Conservation (phyloP, 2,113 vertebrate species). For the Gallinago undulata region DNA sequence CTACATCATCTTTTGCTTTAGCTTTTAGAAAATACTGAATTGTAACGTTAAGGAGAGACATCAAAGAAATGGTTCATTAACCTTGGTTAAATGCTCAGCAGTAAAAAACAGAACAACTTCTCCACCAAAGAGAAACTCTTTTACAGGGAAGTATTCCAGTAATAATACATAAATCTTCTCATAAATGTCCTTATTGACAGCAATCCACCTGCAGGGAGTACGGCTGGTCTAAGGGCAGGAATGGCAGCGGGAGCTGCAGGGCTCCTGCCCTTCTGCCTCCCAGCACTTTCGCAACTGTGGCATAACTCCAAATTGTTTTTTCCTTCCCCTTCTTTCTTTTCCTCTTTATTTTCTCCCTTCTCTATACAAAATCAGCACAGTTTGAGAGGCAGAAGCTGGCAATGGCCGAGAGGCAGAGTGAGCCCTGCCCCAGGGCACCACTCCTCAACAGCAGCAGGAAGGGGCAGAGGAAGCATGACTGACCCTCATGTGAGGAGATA, state of each 20-base stretch:
- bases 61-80: background rate
- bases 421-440: background rate
- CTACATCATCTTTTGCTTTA: background rate
- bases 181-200: background rate
- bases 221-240: background rate
- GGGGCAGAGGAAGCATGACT: background rate
- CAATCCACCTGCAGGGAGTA: background rate
- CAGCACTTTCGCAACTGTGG: background rate
- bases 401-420: background rate
- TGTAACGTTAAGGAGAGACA: background rate
- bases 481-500: background rate
- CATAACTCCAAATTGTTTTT: background rate
- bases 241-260: fast-evolving
- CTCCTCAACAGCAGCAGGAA: background rate
- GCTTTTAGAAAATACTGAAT: background rate
- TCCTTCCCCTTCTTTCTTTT: constrained; percentile 18
- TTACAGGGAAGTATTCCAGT: background rate
- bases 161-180: background rate
- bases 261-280: background rate
- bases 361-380: background rate
- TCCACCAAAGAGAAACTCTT: background rate
- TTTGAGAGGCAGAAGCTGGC: background rate
- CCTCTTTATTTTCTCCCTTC: constrained; percentile 27
- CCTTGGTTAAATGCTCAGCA: background rate
- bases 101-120: background rate